Conservation (phyloP, 2,888 invertebrate genomes). For the Cynaeus angustus region DNA sequence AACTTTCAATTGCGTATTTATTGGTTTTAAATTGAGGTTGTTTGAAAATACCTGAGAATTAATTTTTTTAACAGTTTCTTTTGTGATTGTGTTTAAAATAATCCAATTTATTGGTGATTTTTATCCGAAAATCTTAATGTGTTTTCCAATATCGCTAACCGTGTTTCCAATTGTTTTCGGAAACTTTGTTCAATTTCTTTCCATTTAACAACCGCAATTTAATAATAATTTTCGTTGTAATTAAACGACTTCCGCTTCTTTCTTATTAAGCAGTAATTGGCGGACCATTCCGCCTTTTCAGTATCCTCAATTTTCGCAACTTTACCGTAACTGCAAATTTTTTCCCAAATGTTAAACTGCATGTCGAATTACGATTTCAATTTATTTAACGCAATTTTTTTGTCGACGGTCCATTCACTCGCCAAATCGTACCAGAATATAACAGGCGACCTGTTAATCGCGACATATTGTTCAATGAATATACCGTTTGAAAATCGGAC, state of each 20-base stretch:
- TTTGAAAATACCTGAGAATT: too few relatives aligned
- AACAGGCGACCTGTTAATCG: slow-evolving; percentile 9
- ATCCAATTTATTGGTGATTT: not conserved
- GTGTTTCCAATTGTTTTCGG: slow-evolving; percentile 12
- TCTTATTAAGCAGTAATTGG: slow-evolving; percentile 38
- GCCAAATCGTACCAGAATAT: not conserved
- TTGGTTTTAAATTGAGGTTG: too few relatives aligned
- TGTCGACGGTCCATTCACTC: not conserved
- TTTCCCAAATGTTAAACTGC: slow-evolving; percentile 15
- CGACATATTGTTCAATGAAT: slow-evolving; percentile 25
- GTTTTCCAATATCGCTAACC: not conserved
- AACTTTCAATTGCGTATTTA: too few relatives aligned
- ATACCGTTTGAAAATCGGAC: slow-evolving; percentile 33
- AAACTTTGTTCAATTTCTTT: slow-evolving; percentile 27
- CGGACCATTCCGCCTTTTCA: slow-evolving; percentile 15
- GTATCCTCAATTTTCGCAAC: slow-evolving; percentile 35
- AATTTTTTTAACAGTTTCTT: too few relatives aligned
- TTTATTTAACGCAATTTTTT: slow-evolving; percentile 13
- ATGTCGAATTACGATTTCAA: slow-evolving; percentile 3
- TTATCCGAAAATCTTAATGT: not conserved
- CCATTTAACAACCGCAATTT: slow-evolving; percentile 34
- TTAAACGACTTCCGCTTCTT: slow-evolving; percentile 29
- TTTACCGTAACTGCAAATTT: slow-evolving; percentile 19
- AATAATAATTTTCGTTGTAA: slow-evolving; percentile 31
- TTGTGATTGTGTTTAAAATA: too few relatives aligned